Conservation (phyloP, 2,113 vertebrate species). For the Hiodon alosoides region DNA sequence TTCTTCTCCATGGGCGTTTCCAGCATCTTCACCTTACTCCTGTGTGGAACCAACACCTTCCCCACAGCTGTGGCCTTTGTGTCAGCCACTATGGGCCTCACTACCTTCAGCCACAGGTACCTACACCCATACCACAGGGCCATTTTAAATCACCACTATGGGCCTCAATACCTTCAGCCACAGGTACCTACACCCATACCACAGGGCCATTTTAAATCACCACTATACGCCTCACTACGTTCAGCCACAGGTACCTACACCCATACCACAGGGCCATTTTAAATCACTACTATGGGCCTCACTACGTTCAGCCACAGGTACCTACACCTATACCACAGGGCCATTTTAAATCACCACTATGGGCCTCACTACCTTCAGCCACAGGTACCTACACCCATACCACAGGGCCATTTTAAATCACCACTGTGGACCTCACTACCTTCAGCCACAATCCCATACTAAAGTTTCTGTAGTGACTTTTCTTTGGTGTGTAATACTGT, state of each 20-base stretch:
- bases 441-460: neutral
- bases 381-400: neutral
- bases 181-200: neutral
- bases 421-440: no score
- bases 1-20: constrained; percentile 85
- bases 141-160: no score
- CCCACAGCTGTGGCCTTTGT: constrained; percentile 77
- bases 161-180: neutral
- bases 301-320: constrained; percentile 96
- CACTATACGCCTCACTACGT: no score
- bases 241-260: constrained; percentile 54
- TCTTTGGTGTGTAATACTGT: neutral
- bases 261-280: neutral
- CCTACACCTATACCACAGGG: neutral
- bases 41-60: constrained; percentile 80
- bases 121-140: neutral
- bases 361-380: neutral
- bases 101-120: constrained; percentile 94
- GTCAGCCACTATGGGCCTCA: constrained; percentile 79
- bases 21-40: constrained; percentile 77
- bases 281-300: constrained; percentile 38
- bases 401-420: no score
- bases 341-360: no score
- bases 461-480: neutral
- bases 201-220: no score